phyloP scores from a whole-genome alignment of 2,888 invertebrate genomes.

The Cephus pulcher region DNA sequence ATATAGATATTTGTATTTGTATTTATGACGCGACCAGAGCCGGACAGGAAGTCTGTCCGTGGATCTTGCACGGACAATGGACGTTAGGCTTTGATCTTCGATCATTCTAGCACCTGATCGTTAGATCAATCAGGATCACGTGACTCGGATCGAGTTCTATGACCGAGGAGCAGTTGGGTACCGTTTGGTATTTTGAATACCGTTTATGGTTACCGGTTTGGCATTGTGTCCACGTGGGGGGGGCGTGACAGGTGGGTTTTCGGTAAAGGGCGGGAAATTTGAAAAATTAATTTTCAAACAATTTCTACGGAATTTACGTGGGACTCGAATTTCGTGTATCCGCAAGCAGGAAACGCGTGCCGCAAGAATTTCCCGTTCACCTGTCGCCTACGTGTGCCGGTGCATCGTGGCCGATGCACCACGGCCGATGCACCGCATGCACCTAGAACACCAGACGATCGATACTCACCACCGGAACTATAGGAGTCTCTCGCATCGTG shows the following conservation, averaged over 20 bases:
- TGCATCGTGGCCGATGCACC: too few species aligned
- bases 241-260: too few species aligned
- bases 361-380: neutral
- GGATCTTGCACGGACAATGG: neutral
- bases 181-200: neutral
- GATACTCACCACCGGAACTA: neutral
- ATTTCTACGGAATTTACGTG: neutral
- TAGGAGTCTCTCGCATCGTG: neutral
- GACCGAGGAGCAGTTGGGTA: neutral
- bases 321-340: neutral
- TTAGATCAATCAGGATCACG: neutral
- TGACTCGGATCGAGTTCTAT: neutral
- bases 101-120: neutral
- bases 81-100: neutral
- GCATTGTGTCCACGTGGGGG: neutral
- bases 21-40: neutral
- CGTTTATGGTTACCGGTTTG: neutral
- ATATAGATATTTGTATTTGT: neutral
- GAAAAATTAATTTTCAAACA: neutral
- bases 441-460: neutral
- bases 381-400: neutral
- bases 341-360: neutral
- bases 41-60: conserved; percentile 2
- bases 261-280: neutral
- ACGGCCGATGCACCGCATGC: neutral